Base-by-base conservation (phyloP, 2,113 vertebrate genomes). In the Pygoscelis antarcticus region DNA sequence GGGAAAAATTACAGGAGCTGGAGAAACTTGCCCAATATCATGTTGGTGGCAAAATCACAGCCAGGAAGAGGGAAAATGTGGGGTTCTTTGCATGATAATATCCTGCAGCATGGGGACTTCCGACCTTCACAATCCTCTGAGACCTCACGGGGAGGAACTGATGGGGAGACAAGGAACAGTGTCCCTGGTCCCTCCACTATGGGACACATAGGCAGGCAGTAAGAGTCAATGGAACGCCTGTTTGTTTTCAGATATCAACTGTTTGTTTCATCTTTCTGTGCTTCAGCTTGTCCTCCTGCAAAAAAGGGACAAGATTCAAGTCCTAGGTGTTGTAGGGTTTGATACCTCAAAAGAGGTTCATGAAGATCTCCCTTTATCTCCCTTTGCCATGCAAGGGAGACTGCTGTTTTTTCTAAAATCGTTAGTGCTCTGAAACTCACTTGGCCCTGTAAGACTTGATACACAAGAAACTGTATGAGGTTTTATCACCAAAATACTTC, bases 271-370 rank as follows among this genome's bases (percentile, higher is more conserved):
- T 54, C 26, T 52, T 74, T 66, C 38, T 62, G 4, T 61, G 12
- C 6, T 84, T 96, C 55, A 78, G 3, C 6, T 27, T 90, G 21
- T 74, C 6, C 15, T 65, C 10, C 16, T 70, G 6, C 0, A 58
- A 46, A 44, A 46, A n/a, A 19, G 0, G 1, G 10, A 19, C 4
- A 62, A 23, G 7, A 58, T n/a, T 80, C 1, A 1, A 30, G 9
- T 66, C 18, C 6, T 42, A 46, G 26, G 34, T 22, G 7, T 42
- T 61, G 6, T 34, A 46, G 26, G 36, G 9, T 38, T 72, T n/a
- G 10, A 19, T 61, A 69, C 30, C 7, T 83, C 61, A 46, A 20
- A 32, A 71, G 22, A 36, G 10, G 18, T n/a, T 64, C 15, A n/a
- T 42, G 21, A 64, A 46, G 16, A 81, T 66, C 2, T 18, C 19